Percentiles rank a stretch among this genome's conserved stretches.
phyloP scores from a whole-genome alignment of 1,140 invertebrate genomes.

The Heliconius nattereri region DNA sequence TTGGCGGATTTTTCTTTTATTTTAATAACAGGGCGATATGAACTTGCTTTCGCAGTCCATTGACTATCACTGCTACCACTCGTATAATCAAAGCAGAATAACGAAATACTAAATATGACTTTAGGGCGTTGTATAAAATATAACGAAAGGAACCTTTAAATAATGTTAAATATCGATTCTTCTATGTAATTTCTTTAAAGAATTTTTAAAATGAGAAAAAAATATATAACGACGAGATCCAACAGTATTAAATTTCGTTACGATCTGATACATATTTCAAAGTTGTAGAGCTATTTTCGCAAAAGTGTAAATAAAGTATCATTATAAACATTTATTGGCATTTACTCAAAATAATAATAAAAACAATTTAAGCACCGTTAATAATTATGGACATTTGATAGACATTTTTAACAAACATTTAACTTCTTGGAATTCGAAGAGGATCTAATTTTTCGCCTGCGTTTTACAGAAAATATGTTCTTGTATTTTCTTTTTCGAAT shows the following conservation, averaged over 20 bases:
- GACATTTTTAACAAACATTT: constrained; percentile 5
- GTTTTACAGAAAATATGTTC: constrained; percentile 53
- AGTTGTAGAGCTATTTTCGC: not conserved
- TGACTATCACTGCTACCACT: no score
- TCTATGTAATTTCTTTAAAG: no score
- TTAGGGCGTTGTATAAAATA: no score
- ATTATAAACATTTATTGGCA: not conserved
- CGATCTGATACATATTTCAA: not conserved
- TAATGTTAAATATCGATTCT: not conserved
- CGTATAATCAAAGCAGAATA: no score
- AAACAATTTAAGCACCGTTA: not conserved
- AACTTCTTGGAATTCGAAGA: constrained; percentile 5
- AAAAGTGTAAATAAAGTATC: not conserved
- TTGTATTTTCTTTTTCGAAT: constrained; percentile 54
- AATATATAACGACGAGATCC: not conserved
- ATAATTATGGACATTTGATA: not conserved
- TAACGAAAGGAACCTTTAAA: not conserved
- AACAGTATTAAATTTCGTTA: not conserved
- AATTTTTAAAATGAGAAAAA: not conserved
- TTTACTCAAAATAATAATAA: not conserved
- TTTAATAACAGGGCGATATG: no score
- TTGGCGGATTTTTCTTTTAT: no score
- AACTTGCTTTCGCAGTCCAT: no score
- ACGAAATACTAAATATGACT: not conserved
- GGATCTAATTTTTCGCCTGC: constrained; percentile 48